phyloP scores from a whole-genome alignment of 1,140 invertebrate species.

The Laupala kohalensis region DNA sequence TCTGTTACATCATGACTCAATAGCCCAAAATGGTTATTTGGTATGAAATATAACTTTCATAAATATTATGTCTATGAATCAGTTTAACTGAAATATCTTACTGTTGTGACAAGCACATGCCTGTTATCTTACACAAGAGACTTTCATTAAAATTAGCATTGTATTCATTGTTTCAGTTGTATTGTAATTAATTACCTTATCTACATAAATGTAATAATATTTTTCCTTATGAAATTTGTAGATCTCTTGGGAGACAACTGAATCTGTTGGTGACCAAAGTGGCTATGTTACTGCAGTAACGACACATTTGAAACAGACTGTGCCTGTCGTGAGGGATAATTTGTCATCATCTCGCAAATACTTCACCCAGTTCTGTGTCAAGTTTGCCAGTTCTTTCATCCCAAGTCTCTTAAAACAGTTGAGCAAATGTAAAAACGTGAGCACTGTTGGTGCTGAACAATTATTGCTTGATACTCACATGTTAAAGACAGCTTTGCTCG shows the following conservation, averaged over 20 bases:
- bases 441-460: slow-evolving; percentile 89
- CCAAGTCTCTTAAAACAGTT: slow-evolving; percentile 87
- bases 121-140: too few relatives aligned
- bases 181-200: too few relatives aligned
- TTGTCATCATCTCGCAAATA: slow-evolving; percentile 92
- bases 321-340: slow-evolving; percentile 83
- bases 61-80: too few relatives aligned
- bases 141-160: too few relatives aligned
- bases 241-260: slow-evolving; percentile 84
- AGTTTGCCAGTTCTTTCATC: slow-evolving; percentile 91
- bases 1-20: too few relatives aligned
- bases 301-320: slow-evolving; percentile 71
- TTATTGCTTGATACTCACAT: slow-evolving; percentile 95
- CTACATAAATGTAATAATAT: slow-evolving; percentile 3
- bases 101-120: too few relatives aligned
- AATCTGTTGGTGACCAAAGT: slow-evolving; percentile 93
- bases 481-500: slow-evolving; percentile 89
- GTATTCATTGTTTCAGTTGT: too few relatives aligned
- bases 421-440: slow-evolving; percentile 89
- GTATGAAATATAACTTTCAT: too few relatives aligned
- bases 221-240: slow-evolving; percentile 25
- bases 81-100: too few relatives aligned
- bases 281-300: slow-evolving; percentile 85
- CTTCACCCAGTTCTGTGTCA: slow-evolving; percentile 94
- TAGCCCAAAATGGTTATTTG: too few relatives aligned